Conservation (phyloP, 2,113 vertebrate species). For the Zapus hudsonius region DNA sequence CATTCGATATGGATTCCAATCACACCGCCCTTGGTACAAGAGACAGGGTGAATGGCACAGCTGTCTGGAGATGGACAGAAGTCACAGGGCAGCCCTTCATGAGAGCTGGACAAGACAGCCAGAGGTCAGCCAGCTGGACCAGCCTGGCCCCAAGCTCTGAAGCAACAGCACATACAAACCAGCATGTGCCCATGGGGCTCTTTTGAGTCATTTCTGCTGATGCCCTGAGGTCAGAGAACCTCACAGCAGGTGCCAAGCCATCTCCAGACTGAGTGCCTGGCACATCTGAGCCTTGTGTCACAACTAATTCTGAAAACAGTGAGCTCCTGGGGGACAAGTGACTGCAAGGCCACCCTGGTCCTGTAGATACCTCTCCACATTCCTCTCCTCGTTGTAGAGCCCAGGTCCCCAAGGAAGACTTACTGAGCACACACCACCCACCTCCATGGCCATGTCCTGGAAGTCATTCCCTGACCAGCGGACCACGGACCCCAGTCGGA, state of each 20-base stretch:
- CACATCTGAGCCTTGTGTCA: not conserved
- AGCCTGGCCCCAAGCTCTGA: not conserved
- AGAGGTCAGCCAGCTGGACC: not conserved
- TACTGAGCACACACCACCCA: constrained; percentile 69
- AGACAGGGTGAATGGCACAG: constrained; percentile 57
- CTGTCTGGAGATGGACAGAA: not conserved
- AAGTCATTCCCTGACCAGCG: constrained; percentile 89
- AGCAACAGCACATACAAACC: not conserved
- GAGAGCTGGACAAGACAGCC: not conserved
- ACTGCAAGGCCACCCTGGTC: not conserved
- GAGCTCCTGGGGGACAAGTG: not conserved
- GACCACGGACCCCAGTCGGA: constrained; percentile 90
- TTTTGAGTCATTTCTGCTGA: not conserved
- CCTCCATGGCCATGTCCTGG: constrained; percentile 92
- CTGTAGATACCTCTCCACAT: not conserved
- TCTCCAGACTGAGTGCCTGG: not conserved
- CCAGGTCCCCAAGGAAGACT: not conserved
- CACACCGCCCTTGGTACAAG: constrained; percentile 91
- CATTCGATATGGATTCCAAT: constrained; percentile 95
- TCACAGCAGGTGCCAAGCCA: not conserved
- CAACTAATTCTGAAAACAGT: not conserved
- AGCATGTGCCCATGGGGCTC: not conserved
- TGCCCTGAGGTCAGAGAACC: not conserved
- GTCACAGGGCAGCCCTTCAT: not conserved
- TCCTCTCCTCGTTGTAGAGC: not conserved